Evolutionary conservation across 2,888 invertebrate species (phyloP), one percentile per base, ranked within the genome.

Genomic region (Agrochola circellaris): DNA sequence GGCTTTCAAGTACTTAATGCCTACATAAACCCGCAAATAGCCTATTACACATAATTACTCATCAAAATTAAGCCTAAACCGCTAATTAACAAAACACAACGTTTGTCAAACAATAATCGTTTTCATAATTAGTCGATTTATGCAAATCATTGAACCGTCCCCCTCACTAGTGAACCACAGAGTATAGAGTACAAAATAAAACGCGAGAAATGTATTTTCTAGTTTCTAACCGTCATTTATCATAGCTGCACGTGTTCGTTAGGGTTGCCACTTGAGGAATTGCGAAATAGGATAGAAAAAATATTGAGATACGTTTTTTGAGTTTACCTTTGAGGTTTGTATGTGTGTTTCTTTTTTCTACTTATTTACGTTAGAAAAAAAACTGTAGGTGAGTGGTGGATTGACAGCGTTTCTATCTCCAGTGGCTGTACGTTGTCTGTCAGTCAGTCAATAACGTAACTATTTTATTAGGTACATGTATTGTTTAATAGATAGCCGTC

Each of bases 201-300:
- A 82, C 38, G 77, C 84, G 85, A 75, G 65, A 77, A 86, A 88
- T 62, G 73, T 77, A 77, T 83, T 85, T 86, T 86, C 87, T 85
- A 87, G 85, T 88, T 89, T 85, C 77, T 75, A 82, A 85, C 83
- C 72, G 60, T 82, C 86, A 88, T 90, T 89, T 87, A 90, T 90
- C 90, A 87, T 87, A 83, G 85, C 71, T 84, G 70, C 82, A 77
- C 81, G 85, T 82, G 79, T 76, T 62, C 51, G 26, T 67, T 54
- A 90, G 84, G 86, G 89, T 77, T 90, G 83, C 81, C 83, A 77
- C 76, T 86, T 86, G 73, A 79, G 70, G 68, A 56, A 62, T 81
- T 62, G 68, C 58, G 30, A 65, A 72, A 69, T 13, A 15, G 7
- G 11, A 23, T n/a, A 23, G 56, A 66, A 75, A 67, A 62, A 72